Evolutionary conservation across 2,888 invertebrate genomes (phyloP), one percentile per base, ranked within the genome.

Genomic region (Byasa hedistus): DNA sequence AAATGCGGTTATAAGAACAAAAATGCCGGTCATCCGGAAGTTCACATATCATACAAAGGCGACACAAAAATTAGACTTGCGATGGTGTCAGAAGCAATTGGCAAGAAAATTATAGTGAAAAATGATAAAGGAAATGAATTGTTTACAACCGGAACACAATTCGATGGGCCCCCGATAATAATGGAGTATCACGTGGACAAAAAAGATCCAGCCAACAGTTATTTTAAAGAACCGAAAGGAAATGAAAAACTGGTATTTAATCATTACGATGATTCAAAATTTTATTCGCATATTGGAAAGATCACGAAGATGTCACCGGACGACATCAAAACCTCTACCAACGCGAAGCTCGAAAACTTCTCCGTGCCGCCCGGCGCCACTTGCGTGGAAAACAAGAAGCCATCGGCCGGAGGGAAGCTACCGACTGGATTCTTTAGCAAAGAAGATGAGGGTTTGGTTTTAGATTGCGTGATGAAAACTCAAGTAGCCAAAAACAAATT

Each of bases 401-500:
- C 10, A 5, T 32, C 51, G 23, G n/a, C 58, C 36, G 54, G 57
- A 0, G 57, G n/a, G 10, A 57, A 32, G 32, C 57, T 56, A 12
- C 63, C 63, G 19, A 57, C 57, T 22, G 63, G 63, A 17, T 64
- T 57, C 64, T 64, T 64, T 39, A 54, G n/a, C 51, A 63, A 64
- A 64, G 58, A 64, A n/a, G 64, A 64, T 17, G 58, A 64, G 52
- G 57, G 36, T 21, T 58, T 54, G 36, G 32, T 64, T 23, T 24
- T 64, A 21, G 22, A 64, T 24, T 12, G 54, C 24, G 58, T 39
- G 36, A 3, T 64, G 17, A 52, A 39, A 24, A 58, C 23, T 58
- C 36, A 57, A 54, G 10, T 24, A 1, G 58, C 39, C n/a, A 2
- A 54, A 54, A 54, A 52, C 23, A 58, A 57, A 39, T 7, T 58